Percentiles rank a stretch among this genome's conserved stretches.
These are phyloP conservation scores for Paraescarpia echinospica DNA, from an alignment of 1,140 invertebrate species.

Conservation along the genomic window DNA sequence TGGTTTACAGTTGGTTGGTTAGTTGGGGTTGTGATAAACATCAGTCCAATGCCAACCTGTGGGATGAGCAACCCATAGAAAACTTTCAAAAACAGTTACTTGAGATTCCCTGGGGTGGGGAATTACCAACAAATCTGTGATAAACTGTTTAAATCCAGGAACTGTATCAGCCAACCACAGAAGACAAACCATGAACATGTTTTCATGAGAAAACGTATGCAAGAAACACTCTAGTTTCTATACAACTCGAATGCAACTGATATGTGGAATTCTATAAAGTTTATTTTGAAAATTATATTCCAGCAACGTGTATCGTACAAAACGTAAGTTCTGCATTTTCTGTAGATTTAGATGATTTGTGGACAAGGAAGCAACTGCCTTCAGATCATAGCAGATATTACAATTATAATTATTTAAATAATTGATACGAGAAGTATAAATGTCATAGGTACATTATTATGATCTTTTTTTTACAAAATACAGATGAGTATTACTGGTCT, in stretches of 20 bases:
- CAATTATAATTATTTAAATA: too few relatives aligned
- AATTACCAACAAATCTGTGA: not conserved
- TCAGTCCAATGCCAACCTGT: too few relatives aligned
- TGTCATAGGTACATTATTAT: too few relatives aligned
- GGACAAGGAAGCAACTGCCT: too few relatives aligned
- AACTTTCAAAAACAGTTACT: not conserved
- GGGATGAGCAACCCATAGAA: not conserved
- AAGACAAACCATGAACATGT: not conserved
- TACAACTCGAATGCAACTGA: not conserved
- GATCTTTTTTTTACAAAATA: too few relatives aligned
- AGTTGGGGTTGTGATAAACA: too few relatives aligned
- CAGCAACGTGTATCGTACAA: not conserved
- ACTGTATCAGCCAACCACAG: not conserved
- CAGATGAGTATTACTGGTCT: not conserved
- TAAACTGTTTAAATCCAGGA: not conserved
- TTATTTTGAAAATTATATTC: not conserved
- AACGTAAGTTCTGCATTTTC: too few relatives aligned
- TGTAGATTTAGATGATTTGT: too few relatives aligned
- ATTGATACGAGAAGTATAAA: too few relatives aligned
- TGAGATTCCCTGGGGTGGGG: not conserved
- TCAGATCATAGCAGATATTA: too few relatives aligned
- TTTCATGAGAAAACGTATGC: not conserved
- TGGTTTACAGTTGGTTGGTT: not conserved
- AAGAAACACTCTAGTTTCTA: not conserved
- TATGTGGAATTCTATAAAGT: not conserved